These are phyloP conservation scores for Mesodorylaimus sp. DNA, from an alignment of 2,888 invertebrate species.

Conservation along the genomic window DNA sequence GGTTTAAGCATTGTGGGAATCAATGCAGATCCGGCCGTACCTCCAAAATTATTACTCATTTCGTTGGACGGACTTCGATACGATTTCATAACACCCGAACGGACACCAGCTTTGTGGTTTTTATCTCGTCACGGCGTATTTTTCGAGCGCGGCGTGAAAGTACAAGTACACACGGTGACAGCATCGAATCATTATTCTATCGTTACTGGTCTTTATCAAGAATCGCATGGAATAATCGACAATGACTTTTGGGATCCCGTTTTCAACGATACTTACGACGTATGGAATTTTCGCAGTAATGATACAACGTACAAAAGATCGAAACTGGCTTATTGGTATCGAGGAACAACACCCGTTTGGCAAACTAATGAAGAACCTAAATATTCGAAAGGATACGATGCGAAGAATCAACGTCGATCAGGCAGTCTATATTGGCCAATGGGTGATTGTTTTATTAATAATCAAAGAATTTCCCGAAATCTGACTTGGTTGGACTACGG, in stretches of 20 bases:
- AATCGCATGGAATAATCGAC: constrained; percentile 49
- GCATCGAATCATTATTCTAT: constrained; percentile 55
- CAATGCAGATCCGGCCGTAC: too few relatives aligned
- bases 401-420: too few relatives aligned
- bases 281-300: constrained; percentile 20
- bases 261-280: constrained; percentile 18
- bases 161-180: constrained; percentile 32
- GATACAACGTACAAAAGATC: background rate
- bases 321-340: background rate
- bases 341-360: background rate
- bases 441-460: too few relatives aligned
- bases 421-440: background rate
- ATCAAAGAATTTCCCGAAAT: too few relatives aligned
- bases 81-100: constrained; percentile 44
- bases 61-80: constrained; percentile 54
- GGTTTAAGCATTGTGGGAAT: too few relatives aligned
- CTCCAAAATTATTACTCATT: too few relatives aligned
- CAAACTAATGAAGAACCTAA: too few relatives aligned
- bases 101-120: constrained; percentile 42
- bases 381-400: too few relatives aligned
- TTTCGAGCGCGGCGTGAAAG: background rate
- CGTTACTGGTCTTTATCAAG: constrained; percentile 49
- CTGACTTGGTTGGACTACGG: too few relatives aligned
- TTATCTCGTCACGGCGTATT: constrained; percentile 40
- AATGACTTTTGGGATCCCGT: constrained; percentile 43